Evolutionary conservation across 1,140 invertebrate species (phyloP), one percentile per base, ranked within the genome.

Genomic region (Drosophila ananassae): DNA sequence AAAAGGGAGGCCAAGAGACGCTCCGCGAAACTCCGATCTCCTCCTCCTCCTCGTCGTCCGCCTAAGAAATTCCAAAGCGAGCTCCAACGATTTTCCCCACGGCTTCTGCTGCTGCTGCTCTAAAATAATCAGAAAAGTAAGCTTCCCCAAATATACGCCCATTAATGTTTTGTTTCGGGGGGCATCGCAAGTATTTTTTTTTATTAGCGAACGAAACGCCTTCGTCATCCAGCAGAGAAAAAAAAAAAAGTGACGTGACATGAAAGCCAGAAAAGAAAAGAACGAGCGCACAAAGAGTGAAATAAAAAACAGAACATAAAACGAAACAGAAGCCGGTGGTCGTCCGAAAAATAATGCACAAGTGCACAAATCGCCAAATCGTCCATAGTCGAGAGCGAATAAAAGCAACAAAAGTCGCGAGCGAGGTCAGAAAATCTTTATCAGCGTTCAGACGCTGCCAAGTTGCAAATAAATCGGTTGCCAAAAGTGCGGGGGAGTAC

Each of bases 141-240:
- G 61, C 48, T 28, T 9, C 54, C 58, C 39, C 25, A n/a, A 41
- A 75, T 28, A 54, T 54, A 75, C 72, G 60, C 59, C 72, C 72
- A 66, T 75, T 44, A 59, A 75, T 67, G 69, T 74, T 81, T 84
- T 32, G 32, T 48, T 79, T 62, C 51, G 59, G 53, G 57, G 54
- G 63, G 59, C 59, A 51, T 47, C 59, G 22, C 22, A 10, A 28
- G 24, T 22, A 32, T 30, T 50, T 66, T 17, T 17, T 46, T 25
- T 62, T 62, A 75, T 78, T 50, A 74, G 63, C 69, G 60, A 77
- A 74, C 81, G 71, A 85, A 87, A 89, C 67, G 83, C 63, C 83
- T 83, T 87, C 83, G 83, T 87, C 83, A 87, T 87, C 83, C 87
- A 79, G 57, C 63, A 71, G 44, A 76, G 59, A 57, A 85, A 78